Percentiles rank a stretch among this genome's conserved stretches.
phyloP scores from a whole-genome alignment of 2,888 invertebrate genomes.

The Rhyacophila evoluta region DNA sequence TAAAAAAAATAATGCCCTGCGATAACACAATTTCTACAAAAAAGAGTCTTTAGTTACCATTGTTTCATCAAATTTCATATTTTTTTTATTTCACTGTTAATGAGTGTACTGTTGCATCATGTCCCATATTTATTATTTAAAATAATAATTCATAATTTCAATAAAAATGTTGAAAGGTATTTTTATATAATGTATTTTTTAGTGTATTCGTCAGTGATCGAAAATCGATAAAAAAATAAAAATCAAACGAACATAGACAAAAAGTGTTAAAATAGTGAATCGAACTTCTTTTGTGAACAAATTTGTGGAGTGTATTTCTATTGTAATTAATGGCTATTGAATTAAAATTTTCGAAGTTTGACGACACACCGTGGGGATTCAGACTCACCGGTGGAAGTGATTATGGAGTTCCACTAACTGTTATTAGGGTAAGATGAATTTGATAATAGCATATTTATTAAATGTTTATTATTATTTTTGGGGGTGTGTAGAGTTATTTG shows the following conservation, averaged over 20 bases:
- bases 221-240: no score
- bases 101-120: neutral
- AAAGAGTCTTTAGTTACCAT: neutral
- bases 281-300: neutral
- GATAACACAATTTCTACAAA: neutral
- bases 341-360: conserved; percentile 58
- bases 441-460: no score
- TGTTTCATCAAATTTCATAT: neutral
- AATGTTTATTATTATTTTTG: no score
- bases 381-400: conserved; percentile 81
- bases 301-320: neutral
- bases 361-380: conserved; percentile 82
- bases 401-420: conserved; percentile 79
- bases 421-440: conserved; percentile 74
- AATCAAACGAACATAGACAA: neutral
- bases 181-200: neutral
- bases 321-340: conserved; percentile 46
- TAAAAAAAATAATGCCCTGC: no score
- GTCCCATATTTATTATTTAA: neutral
- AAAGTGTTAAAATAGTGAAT: neutral
- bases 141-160: neutral
- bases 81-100: neutral
- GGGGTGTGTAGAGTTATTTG: no score
- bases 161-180: no score
- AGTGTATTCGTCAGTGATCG: neutral